Conservation (phyloP, 2,888 invertebrate genomes). For the Leptopilina drosophilae region DNA sequence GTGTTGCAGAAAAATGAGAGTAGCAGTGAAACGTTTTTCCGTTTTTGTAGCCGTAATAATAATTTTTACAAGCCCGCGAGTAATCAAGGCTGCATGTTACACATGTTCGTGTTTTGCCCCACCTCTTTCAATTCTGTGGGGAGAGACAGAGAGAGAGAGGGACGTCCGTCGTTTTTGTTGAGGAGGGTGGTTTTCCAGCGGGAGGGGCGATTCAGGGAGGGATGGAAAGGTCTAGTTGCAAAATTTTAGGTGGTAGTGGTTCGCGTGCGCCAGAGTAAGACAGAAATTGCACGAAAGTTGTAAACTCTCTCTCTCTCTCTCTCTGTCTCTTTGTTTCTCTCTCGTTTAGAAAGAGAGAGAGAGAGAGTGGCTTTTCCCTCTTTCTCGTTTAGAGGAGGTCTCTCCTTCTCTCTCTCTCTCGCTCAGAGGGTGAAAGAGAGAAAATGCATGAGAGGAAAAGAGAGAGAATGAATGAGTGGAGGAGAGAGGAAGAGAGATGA, state of each 20-base stretch:
- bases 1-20: slow-evolving; percentile 5
- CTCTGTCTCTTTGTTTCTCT: too few species aligned
- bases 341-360: too few species aligned
- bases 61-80: slow-evolving; percentile 75
- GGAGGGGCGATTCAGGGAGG: slow-evolving; percentile 60
- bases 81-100: slow-evolving; percentile 74
- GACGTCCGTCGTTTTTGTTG: slow-evolving; percentile 51
- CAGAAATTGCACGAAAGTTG: slow-evolving; percentile 42
- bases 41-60: slow-evolving; percentile 65
- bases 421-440: too few species aligned
- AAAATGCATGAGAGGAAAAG: too few species aligned
- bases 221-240: slow-evolving; percentile 13
- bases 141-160: neutral
- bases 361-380: too few species aligned
- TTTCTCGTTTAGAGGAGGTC: too few species aligned
- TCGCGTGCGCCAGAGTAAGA: slow-evolving; percentile 43
- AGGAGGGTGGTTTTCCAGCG: slow-evolving; percentile 58
- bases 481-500: neutral
- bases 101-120: slow-evolving; percentile 66
- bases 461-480: too few species aligned
- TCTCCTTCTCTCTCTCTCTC: too few species aligned
- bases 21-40: slow-evolving; percentile 69
- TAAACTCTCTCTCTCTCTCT: neutral
- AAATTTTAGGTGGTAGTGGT: slow-evolving; percentile 46
- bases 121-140: slow-evolving; percentile 56